Percentiles rank a stretch among this genome's conserved stretches.
phyloP scores from a whole-genome alignment of 2,113 vertebrate species.

The Excalfactoria chinensis region DNA sequence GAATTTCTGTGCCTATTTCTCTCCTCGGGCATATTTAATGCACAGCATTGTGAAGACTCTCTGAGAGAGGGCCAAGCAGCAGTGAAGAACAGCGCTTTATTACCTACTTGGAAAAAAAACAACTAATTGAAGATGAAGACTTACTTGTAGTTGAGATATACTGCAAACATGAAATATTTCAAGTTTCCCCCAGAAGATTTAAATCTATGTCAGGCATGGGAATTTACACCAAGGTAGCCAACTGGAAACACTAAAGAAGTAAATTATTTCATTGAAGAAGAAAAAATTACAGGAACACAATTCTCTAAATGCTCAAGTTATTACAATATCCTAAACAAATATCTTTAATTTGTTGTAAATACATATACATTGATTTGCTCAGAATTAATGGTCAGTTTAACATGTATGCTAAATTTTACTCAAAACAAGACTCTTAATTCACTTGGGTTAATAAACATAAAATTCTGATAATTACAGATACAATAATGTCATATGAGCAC shows the following conservation, averaged over 20 bases:
- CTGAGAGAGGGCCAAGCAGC: not conserved
- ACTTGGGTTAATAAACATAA: slow-evolving; percentile 74
- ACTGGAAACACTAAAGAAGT: not conserved
- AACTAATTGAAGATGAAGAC: not conserved
- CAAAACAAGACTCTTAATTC: slow-evolving; percentile 74
- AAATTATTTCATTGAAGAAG: not conserved
- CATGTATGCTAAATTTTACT: slow-evolving; percentile 46
- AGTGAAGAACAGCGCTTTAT: not conserved
- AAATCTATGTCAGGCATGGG: not conserved
- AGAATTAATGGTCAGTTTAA: slow-evolving; percentile 70
- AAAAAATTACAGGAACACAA: slow-evolving; percentile 6
- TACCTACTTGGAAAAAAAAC: not conserved
- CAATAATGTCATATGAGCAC: slow-evolving; percentile 72
- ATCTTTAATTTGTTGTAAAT: slow-evolving; percentile 15
- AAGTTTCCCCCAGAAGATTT: not conserved
- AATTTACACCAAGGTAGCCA: not conserved
- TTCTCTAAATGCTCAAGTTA: not conserved
- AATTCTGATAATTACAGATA: slow-evolving; percentile 77
- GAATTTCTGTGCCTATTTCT: not conserved
- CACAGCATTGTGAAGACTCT: accelerated
- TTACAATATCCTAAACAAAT: slow-evolving; percentile 17
- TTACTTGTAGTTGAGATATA: not conserved
- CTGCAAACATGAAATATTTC: not conserved
- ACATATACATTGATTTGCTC: slow-evolving; percentile 38
- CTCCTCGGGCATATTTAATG: accelerated